These are phyloP conservation scores for Artibeus jamaicensis DNA, from an alignment of 2,797 vertebrate species.

Conservation along the genomic window DNA sequence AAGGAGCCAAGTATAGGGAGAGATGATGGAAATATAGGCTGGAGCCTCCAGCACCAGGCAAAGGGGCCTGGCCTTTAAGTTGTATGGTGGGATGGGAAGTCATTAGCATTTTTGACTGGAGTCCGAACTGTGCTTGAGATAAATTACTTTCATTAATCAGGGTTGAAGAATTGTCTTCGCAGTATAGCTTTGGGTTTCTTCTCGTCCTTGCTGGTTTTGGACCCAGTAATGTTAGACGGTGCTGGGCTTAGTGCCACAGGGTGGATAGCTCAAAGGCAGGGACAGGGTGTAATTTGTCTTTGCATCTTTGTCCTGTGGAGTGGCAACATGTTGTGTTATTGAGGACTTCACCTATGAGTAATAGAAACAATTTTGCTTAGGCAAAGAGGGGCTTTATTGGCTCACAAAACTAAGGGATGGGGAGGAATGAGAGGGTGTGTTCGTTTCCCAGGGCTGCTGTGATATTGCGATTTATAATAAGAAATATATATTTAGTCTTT, in stretches of 20 bases:
- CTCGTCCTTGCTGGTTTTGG: not conserved
- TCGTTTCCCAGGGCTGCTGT: not conserved
- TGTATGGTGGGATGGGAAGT: not conserved
- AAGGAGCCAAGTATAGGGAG: not conserved
- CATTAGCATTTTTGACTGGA: not conserved
- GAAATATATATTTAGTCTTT: not conserved
- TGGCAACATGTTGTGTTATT: not conserved
- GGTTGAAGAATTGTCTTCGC: not conserved
- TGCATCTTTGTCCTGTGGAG: not conserved
- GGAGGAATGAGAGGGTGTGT: not conserved
- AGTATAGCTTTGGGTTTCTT: not conserved
- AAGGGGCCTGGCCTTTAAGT: not conserved
- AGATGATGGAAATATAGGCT: not conserved
- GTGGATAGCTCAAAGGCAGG: not conserved
- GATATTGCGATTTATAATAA: not conserved
- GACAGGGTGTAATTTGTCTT: not conserved
- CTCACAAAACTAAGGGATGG: not conserved
- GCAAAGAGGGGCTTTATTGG: not conserved
- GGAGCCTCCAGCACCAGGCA: not conserved
- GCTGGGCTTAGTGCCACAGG: not conserved
- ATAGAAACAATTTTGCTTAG: slow-evolving; percentile 17
- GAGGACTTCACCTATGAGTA: not conserved
- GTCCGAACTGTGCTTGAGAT: not conserved
- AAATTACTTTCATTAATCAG: not conserved
- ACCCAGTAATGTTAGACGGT: not conserved